Conservation (phyloP, 2,113 vertebrate genomes). For the Elephantulus edwardii region DNA sequence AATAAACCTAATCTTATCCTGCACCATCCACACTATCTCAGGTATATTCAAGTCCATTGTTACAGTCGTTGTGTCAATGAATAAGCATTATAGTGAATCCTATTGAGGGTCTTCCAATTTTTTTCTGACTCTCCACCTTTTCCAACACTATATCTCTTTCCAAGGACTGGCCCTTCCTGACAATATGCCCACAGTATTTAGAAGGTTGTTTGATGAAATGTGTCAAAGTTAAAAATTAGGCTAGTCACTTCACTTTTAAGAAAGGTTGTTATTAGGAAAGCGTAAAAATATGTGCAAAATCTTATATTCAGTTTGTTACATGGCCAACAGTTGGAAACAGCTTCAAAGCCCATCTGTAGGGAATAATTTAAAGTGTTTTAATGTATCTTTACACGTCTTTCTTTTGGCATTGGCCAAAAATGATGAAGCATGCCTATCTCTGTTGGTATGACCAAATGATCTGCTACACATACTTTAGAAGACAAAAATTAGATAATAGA, state of each 20-base stretch:
- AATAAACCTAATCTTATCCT: too few relatives aligned
- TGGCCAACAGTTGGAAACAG: background rate
- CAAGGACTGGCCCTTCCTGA: too few relatives aligned
- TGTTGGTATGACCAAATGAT: background rate
- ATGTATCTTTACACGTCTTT: background rate
- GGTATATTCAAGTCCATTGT: too few relatives aligned
- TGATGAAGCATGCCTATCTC: rapidly evolving
- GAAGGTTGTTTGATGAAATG: background rate
- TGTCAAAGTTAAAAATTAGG: background rate
- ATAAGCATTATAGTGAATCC: too few relatives aligned
- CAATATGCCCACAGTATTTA: too few relatives aligned
- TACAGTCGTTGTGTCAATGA: too few relatives aligned
- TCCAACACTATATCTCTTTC: too few relatives aligned
- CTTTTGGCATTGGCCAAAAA: background rate
- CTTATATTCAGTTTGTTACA: background rate
- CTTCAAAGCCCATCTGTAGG: too few relatives aligned
- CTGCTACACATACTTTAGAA: rapidly evolving
- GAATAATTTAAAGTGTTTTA: background rate
- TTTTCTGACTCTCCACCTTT: too few relatives aligned
- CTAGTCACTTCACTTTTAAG: background rate
- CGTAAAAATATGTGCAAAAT: background rate
- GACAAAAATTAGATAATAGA: background rate
- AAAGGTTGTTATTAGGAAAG: background rate
- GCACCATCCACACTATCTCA: too few relatives aligned
- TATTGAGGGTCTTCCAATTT: too few relatives aligned